Evolutionary conservation across 2,888 invertebrate species (phyloP).

Genomic region (Molorchus minor): DNA sequence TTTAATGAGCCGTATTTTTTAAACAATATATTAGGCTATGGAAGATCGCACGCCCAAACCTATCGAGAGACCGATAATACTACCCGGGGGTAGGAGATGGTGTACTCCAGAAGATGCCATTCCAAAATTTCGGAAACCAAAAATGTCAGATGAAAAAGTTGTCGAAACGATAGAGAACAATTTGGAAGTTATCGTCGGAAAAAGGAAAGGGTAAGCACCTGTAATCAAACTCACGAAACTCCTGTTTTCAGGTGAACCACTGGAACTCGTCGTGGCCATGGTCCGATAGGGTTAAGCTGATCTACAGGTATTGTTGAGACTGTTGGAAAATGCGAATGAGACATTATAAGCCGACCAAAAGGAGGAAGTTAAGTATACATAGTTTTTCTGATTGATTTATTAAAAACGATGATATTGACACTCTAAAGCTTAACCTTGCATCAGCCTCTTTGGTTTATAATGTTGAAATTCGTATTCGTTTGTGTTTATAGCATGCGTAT

Average conservation of each 20-base stretch:
- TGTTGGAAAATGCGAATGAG: conserved; percentile 24
- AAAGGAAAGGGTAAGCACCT: conserved; percentile 81
- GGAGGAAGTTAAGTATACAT: conserved; percentile 25
- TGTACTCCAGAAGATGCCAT: conserved; percentile 81
- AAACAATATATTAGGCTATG: conserved; percentile 29
- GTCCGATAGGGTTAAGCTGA: conserved; percentile 66
- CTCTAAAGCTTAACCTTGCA: neutral
- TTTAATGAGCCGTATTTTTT: conserved; percentile 4
- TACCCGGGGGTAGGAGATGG: conserved; percentile 83
- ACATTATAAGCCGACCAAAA: conserved; percentile 27
- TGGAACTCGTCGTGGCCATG: conserved; percentile 73
- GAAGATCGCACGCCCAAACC: conserved; percentile 17
- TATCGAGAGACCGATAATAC: conserved; percentile 69
- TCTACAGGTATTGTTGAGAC: conserved; percentile 66
- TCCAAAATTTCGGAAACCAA: conserved; percentile 51
- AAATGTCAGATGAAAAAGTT: conserved; percentile 87
- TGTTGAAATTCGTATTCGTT: conserved; percentile 21
- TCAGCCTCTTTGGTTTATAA: conserved; percentile 15
- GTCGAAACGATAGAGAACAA: conserved; percentile 86
- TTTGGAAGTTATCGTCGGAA: conserved; percentile 85
- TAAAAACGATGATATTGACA: neutral
- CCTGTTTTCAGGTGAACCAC: conserved; percentile 70
- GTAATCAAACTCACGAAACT: conserved; percentile 32
- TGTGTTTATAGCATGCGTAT: conserved; percentile 25
- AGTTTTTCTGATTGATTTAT: conserved; percentile 3